These are phyloP conservation scores for Ploceus nigricollis DNA, from an alignment of 2,113 vertebrate species.

Conservation along the genomic window DNA sequence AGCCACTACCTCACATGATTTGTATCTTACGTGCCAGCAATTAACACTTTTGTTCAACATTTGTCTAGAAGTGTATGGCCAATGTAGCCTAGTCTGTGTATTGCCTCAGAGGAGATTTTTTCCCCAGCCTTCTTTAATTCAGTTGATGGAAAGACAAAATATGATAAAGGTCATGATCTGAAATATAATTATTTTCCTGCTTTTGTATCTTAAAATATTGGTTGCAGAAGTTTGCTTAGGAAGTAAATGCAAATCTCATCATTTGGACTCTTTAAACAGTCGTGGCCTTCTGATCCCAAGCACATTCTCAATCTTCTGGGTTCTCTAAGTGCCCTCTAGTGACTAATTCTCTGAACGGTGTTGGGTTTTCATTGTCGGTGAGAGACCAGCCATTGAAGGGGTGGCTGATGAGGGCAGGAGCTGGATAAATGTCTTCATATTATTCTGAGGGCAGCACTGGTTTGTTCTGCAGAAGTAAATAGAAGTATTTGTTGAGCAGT, in stretches of 20 bases:
- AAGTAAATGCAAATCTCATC: neutral
- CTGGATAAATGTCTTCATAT: neutral
- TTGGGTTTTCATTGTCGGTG: neutral
- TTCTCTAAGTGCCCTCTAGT: slow-evolving; percentile 36
- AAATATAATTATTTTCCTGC: neutral
- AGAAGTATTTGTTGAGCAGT: neutral
- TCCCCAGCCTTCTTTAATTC: neutral
- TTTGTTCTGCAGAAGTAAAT: neutral
- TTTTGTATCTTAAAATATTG: neutral
- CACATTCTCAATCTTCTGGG: neutral
- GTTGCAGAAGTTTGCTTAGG: neutral
- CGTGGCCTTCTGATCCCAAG: neutral
- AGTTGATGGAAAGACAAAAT: neutral
- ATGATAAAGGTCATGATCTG: neutral
- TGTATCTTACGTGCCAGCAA: neutral
- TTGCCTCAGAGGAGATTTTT: neutral
- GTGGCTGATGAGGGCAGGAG: neutral
- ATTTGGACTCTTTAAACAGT: neutral
- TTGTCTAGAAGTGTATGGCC: neutral
- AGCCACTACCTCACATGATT: neutral
- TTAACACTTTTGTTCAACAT: neutral
- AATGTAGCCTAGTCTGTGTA: rapidly evolving
- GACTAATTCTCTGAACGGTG: neutral
- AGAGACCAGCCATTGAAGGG: neutral
- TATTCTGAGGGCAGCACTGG: neutral